These are phyloP conservation scores for Scaptomyza hsui DNA, from an alignment of 1,140 invertebrate species.

Conservation along the genomic window DNA sequence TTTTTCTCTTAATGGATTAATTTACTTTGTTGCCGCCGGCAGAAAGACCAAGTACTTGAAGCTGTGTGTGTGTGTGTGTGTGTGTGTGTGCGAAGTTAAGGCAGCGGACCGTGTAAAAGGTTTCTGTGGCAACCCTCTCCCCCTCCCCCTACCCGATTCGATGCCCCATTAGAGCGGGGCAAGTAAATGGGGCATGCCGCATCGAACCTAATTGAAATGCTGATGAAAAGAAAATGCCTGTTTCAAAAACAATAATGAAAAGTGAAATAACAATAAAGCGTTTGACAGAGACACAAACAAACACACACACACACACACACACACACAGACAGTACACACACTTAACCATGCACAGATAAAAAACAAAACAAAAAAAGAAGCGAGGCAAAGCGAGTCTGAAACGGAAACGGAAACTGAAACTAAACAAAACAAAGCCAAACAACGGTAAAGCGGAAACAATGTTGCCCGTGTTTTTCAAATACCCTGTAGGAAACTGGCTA, in stretches of 20 bases:
- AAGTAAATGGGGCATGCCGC: slow-evolving; percentile 56
- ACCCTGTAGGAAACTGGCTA: not conserved
- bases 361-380: slow-evolving; percentile 47
- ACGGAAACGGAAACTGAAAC: slow-evolving; percentile 46
- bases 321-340: slow-evolving; percentile 8
- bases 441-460: slow-evolving; percentile 65
- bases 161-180: slow-evolving; percentile 8
- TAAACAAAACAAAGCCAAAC: slow-evolving; percentile 62
- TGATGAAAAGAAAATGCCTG: slow-evolving; percentile 77
- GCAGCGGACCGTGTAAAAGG: slow-evolving; percentile 72
- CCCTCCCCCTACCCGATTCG: not conserved
- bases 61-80: slow-evolving; percentile 24
- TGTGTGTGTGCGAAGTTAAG: slow-evolving; percentile 13
- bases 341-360: slow-evolving; percentile 43
- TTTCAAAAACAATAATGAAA: slow-evolving; percentile 78
- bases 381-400: slow-evolving; percentile 40
- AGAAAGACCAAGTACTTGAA: slow-evolving; percentile 54
- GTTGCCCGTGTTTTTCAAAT: slow-evolving; percentile 52
- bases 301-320: slow-evolving; percentile 26
- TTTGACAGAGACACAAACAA: slow-evolving; percentile 44
- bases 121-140: slow-evolving; percentile 48
- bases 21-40: slow-evolving; percentile 77
- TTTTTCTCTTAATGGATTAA: slow-evolving; percentile 71
- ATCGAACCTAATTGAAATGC: slow-evolving; percentile 76
- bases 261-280: slow-evolving; percentile 74